Percentiles rank a stretch among this genome's conserved stretches.
phyloP scores from a whole-genome alignment of 2,797 vertebrate genomes.

The Coregonus ussuriensis region DNA sequence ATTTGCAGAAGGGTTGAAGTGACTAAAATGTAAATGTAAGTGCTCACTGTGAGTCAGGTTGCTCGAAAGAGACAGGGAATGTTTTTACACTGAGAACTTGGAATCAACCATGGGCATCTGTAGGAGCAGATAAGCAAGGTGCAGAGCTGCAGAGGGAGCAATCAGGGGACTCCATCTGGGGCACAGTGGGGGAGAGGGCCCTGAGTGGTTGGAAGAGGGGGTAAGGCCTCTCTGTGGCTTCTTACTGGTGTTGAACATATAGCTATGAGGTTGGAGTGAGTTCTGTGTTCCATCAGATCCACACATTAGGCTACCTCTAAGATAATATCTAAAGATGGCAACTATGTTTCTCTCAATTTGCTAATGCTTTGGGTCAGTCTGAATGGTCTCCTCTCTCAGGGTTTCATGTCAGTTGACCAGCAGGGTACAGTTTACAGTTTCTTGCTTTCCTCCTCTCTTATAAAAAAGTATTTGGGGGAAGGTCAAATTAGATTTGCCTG shows the following conservation, averaged over 20 bases:
- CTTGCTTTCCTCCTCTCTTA: neutral
- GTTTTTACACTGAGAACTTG: neutral
- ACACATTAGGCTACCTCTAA: neutral
- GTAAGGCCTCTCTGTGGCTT: neutral
- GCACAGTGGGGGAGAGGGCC: neutral
- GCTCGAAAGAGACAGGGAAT: conserved; percentile 13
- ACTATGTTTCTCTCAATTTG: neutral
- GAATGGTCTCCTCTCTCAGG: neutral
- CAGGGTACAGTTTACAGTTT: neutral
- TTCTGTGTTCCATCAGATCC: neutral
- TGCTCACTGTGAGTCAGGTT: neutral
- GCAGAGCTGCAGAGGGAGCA: neutral
- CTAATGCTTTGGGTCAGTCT: neutral
- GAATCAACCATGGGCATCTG: conserved; percentile 12
- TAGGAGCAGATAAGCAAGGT: conserved; percentile 13
- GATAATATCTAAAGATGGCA: neutral
- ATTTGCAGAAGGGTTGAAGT: too few species aligned
- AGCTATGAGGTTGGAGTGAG: neutral
- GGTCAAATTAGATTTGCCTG: neutral
- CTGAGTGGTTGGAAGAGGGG: neutral
- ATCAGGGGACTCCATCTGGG: neutral
- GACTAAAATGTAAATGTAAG: too few species aligned
- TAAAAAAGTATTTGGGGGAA: neutral
- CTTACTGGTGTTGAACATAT: neutral
- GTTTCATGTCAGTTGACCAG: neutral